phyloP scores from a whole-genome alignment of 2,113 vertebrate species.

The Apistogramma diplotaenia region DNA sequence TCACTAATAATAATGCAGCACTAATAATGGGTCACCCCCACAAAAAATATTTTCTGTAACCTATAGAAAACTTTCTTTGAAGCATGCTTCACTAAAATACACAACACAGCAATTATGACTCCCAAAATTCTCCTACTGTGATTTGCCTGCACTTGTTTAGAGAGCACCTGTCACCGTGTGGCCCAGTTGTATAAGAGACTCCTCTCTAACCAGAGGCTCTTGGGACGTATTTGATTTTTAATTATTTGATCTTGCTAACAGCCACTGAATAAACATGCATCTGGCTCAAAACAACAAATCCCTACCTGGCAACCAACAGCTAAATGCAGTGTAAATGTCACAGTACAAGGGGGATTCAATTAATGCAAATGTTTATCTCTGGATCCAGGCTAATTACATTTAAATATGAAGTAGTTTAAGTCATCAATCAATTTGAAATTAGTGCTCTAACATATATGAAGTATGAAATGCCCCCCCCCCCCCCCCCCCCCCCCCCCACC shows the following conservation, averaged over 20 bases:
- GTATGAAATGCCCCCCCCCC: no score
- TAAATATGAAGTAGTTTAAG: neutral
- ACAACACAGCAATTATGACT: neutral
- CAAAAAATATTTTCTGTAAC: neutral
- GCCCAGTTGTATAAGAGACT: slow-evolving; percentile 1
- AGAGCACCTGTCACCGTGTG: slow-evolving; percentile 6
- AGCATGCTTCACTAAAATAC: neutral
- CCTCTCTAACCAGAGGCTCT: neutral
- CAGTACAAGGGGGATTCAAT: neutral
- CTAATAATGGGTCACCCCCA: neutral
- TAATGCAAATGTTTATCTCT: neutral
- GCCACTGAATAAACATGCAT: slow-evolving; percentile 3
- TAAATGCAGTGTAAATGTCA: neutral
- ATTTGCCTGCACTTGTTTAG: neutral
- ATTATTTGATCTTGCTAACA: slow-evolving; percentile 11
- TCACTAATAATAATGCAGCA: neutral
- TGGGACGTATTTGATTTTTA: slow-evolving; percentile 22
- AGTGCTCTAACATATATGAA: neutral
- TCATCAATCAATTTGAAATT: neutral
- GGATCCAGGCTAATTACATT: neutral
- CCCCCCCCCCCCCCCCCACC: no score
- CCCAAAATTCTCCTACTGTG: neutral
- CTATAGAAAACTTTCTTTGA: neutral
- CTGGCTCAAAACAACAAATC: neutral
- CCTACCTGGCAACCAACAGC: neutral